Evolutionary conservation across 2,797 vertebrate genomes (phyloP), one percentile per base, ranked within the genome.

Genomic region (Melanotaenia maccullochi): DNA sequence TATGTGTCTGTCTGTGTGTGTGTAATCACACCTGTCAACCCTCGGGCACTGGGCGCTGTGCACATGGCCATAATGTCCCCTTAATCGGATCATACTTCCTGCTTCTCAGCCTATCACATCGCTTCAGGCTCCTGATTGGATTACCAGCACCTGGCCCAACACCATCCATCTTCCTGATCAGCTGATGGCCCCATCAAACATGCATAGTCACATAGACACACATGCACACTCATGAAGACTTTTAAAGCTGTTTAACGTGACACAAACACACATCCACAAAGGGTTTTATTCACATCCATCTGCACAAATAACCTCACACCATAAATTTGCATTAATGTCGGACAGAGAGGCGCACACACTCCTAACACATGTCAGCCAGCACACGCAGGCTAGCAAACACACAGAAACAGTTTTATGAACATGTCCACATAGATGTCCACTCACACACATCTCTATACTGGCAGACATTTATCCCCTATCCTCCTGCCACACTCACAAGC

Each of bases 41-140:
- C 95, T 91, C 93, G 92, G 94, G 96, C 94, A 89, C 92, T 92
- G 93, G 87, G 86, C 78, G 89, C 94, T 93, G 94, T 95, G 93
- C 95, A 95, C 96, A 95, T 94, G 94, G 95, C 95, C 95, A 92
- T 98, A 97, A 96, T 97, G 96, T 96, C 95, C 94, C 93, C 88
- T 95, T 96, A 97, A 98, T 97, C 96, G 95, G 95, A 98, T 98
- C 97, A 95, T 95, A 95, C 95, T 92, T 96, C 93, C 96, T 96
- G 96, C 96, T 96, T 96, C 95, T 95, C 93, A 91, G 96, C 97
- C 96, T 96, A 96, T 97, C 96, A 96, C 94, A 87, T 96, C 95
- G 97, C 96, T 96, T 95, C 96, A 95, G 95, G 96, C 90, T 71
- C 93, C 93, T 96, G 95, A 96, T 97, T 97, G 96, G 96, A 95